Evolutionary conservation across 2,888 invertebrate species (phyloP).

Genomic region (Rhingia rostrata): DNA sequence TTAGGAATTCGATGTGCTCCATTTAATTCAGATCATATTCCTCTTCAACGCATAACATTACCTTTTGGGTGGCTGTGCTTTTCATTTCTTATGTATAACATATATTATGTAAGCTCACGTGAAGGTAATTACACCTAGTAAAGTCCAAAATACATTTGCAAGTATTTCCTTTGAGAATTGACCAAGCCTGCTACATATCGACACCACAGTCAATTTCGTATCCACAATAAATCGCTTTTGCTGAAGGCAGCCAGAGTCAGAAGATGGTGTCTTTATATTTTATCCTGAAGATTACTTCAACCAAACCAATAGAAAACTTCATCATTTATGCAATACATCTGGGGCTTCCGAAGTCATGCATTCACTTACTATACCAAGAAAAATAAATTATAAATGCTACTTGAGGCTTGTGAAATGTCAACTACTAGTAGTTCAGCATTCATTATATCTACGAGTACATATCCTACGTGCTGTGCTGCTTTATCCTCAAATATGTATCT

Average conservation of each 20-base stretch:
- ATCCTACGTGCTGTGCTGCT: conserved; percentile 34
- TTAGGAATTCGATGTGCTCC: too few relatives aligned
- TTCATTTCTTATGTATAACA: too few relatives aligned
- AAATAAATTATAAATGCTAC: conserved; percentile 68
- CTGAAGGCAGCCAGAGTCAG: conserved; percentile 5
- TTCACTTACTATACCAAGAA: conserved; percentile 59
- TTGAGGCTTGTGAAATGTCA: conserved; percentile 66
- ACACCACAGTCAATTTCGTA: conserved; percentile 33
- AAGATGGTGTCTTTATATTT: conserved; percentile 37
- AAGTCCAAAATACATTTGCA: background rate
- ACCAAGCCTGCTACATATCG: conserved; percentile 18
- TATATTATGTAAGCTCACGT: too few relatives aligned
- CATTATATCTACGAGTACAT: conserved; percentile 32
- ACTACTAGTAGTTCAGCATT: conserved; percentile 41
- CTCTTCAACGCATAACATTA: too few relatives aligned
- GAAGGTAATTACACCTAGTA: too few relatives aligned
- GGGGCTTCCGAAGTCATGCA: conserved; percentile 42
- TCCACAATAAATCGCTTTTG: conserved; percentile 48
- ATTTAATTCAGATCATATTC: too few relatives aligned
- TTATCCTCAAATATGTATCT: conserved; percentile 25
- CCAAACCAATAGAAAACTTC: conserved; percentile 48
- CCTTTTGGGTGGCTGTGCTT: too few relatives aligned
- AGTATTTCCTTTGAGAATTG: conserved; percentile 17
- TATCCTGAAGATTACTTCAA: conserved; percentile 50
- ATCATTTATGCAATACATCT: conserved; percentile 55